A percentile compares a stretch with the other conserved stretches of the same genome.
Evolutionary conservation across 2,888 invertebrate genomes (phyloP).

Genomic region (Agriotes lineatus): DNA sequence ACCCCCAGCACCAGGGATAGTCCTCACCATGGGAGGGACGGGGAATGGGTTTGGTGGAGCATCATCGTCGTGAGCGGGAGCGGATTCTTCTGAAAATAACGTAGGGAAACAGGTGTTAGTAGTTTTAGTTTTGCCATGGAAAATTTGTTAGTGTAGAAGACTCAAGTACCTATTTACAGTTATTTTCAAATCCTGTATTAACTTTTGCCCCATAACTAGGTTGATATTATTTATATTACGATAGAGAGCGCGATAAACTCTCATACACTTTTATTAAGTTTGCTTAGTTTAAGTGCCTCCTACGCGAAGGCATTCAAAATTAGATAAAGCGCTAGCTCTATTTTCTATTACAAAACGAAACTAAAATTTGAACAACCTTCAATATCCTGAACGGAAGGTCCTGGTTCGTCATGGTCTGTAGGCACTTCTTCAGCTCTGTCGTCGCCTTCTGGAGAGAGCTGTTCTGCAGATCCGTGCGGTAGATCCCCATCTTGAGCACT

Average conservation of each 20-base stretch:
- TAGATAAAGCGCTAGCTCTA: too few relatives aligned
- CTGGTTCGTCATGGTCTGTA: background rate
- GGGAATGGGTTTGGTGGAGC: conserved; percentile 2
- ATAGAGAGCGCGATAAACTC: too few relatives aligned
- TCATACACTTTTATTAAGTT: too few relatives aligned
- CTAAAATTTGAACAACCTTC: background rate
- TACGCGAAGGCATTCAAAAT: too few relatives aligned
- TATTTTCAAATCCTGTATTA: too few relatives aligned
- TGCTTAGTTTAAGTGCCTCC: too few relatives aligned
- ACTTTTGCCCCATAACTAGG: too few relatives aligned
- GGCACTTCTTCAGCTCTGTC: background rate
- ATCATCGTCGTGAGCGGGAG: conserved; percentile 9
- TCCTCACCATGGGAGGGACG: conserved; percentile 9
- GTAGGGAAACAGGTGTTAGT: background rate
- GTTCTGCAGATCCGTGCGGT: background rate
- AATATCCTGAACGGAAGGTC: conserved; percentile 7
- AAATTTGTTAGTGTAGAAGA: too few relatives aligned
- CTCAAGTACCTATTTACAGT: too few relatives aligned
- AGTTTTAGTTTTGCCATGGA: too few relatives aligned
- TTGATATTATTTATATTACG: too few relatives aligned
- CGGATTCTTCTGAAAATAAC: conserved; percentile 12
- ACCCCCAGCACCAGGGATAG: conserved; percentile 30
- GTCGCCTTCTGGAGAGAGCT: background rate
- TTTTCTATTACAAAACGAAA: background rate
- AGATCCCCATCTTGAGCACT: conserved; percentile 13